Conservation (phyloP, 2,113 vertebrate species). For the Neotoma lepida region DNA sequence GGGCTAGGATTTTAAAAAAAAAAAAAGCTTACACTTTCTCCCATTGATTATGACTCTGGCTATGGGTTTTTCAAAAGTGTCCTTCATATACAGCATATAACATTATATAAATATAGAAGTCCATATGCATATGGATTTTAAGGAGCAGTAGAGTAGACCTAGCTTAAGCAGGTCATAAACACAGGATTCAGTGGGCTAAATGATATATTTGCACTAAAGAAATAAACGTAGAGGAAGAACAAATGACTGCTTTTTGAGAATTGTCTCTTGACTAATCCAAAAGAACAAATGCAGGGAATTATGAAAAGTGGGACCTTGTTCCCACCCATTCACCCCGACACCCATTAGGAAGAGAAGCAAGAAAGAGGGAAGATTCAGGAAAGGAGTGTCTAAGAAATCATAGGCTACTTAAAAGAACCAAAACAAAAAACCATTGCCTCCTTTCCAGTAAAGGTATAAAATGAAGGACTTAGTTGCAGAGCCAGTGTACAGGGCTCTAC, state of each 20-base stretch:
- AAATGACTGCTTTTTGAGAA: background rate
- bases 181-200: background rate
- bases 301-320: background rate
- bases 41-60: background rate
- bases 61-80: background rate
- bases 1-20: background rate
- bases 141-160: background rate
- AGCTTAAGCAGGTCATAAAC: background rate
- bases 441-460: slow-evolving; percentile 30
- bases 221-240: background rate
- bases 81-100: background rate
- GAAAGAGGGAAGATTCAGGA: background rate
- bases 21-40: background rate
- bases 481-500: rapidly evolving
- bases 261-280: background rate
- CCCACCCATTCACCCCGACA: background rate
- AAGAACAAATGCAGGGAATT: background rate
- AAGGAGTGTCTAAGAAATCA: background rate
- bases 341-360: background rate
- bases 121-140: background rate
- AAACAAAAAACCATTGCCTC: background rate
- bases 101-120: background rate
- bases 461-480: background rate
- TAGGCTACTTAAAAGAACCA: background rate
- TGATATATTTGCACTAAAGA: slow-evolving; percentile 29